Base-by-base conservation (phyloP, 1,140 invertebrate genomes). In the Belonocnema kinseyi region DNA sequence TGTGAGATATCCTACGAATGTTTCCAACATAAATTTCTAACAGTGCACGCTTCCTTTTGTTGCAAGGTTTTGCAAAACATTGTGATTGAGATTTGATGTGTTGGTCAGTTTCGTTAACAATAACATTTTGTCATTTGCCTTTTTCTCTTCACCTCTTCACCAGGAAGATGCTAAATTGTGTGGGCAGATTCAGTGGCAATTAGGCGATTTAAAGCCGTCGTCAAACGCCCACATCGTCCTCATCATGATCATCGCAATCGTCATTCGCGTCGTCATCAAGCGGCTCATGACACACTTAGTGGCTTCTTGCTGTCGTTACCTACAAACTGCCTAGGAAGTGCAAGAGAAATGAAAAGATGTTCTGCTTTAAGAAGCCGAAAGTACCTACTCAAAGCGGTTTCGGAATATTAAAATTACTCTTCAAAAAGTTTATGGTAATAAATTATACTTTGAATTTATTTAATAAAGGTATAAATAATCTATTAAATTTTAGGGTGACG, bases 201-300 rank as follows among this genome's bases (percentile, higher is more conserved):
- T 54, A 54, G 52, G 21, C 21, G 17, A 73, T 52, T 73, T 52
- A 73, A 73, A 73, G 50, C 21, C 26, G 26, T 52, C 19, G 52
- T 53, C 72, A 52, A 13, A 14, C 72, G 72, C 70, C 70, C 46
- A 71, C 72, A 52, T 73, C 16, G 72, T 54, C 52, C 19, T 51
- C 50, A 33, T 73, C 72, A 73, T 52, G 50, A 52, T 73, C 19
- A 73, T 73, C 50, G 13, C 52, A 17, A 21, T 73, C 72, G 13
- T 11, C 72, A 73, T 40, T 33, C 17, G 11, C 26, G 33, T 40
- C 61, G 33, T 46, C 19, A 33, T 46, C n/a, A 40, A 40, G 50
- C 70, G 50, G 21, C 72, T 51, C 46, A 17, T 73, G 72, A 73
- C 50, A 51, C 72, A 73, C 72, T 53, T 73, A 73, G 72, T 51